phyloP scores from a whole-genome alignment of 2,797 vertebrate species.

The Miichthys miiuy region DNA sequence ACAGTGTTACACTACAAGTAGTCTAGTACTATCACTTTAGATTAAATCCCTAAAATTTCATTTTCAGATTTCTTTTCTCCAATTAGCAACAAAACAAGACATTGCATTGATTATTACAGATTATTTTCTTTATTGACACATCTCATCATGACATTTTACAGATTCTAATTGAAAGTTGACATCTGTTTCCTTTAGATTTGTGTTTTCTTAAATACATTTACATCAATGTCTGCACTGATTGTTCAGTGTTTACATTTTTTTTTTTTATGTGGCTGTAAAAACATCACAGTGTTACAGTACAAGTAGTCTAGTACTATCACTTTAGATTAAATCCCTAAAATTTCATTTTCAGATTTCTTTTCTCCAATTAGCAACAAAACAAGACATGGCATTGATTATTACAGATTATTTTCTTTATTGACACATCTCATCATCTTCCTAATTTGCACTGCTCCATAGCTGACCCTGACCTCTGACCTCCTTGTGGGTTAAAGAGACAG shows the following conservation, averaged over 20 bases:
- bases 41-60: neutral
- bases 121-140: constrained; percentile 60
- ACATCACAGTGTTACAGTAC: neutral
- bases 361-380: constrained; percentile 46
- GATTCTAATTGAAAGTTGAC: neutral
- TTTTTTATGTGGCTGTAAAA: neutral
- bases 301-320: neutral
- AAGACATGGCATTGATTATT: constrained; percentile 44
- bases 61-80: neutral
- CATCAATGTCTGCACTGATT: neutral
- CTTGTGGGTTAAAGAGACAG: neutral
- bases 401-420: constrained; percentile 59
- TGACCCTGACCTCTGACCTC: constrained; percentile 19
- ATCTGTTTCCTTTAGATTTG: neutral
- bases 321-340: neutral
- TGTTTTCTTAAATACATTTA: neutral
- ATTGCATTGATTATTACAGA: constrained; percentile 37
- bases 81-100: constrained; percentile 52
- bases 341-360: neutral
- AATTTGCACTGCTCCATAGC: neutral
- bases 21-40: neutral
- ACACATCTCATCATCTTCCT: constrained; percentile 15
- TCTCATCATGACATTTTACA: constrained; percentile 8
- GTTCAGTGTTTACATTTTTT: neutral
- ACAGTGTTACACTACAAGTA: neutral